A percentile compares a stretch with the other conserved stretches of the same genome.
Conservation (phyloP, 1,140 invertebrate species). For the Hypsibius dujardini region DNA sequence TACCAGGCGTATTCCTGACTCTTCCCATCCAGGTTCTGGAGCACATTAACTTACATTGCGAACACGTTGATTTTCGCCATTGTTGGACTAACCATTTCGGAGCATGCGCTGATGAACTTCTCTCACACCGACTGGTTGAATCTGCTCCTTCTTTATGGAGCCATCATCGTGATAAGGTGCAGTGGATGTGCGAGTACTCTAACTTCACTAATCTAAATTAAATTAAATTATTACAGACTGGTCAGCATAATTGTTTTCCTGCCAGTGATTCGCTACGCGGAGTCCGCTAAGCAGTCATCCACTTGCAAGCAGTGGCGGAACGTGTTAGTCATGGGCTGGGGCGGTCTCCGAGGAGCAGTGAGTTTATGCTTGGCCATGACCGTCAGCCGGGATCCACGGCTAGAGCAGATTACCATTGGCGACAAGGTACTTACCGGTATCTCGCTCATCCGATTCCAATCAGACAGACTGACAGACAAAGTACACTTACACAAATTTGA, state of each 20-base stretch:
- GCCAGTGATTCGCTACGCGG: slow-evolving; percentile 32
- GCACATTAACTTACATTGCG: background rate
- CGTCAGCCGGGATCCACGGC: slow-evolving; percentile 28
- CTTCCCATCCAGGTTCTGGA: background rate
- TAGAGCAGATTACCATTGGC: slow-evolving; percentile 27
- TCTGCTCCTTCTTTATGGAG: background rate
- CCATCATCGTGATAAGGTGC: background rate
- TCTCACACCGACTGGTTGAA: background rate
- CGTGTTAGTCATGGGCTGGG: slow-evolving; percentile 34
- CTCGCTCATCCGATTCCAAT: too few relatives aligned
- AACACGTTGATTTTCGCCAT: slow-evolving; percentile 16
- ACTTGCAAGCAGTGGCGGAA: slow-evolving; percentile 35
- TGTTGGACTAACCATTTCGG: slow-evolving; percentile 2
- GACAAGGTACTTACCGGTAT: slow-evolving; percentile 18
- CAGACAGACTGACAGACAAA: too few relatives aligned
- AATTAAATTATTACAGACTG: slow-evolving; percentile 24
- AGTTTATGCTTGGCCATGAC: slow-evolving; percentile 34
- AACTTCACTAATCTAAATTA: background rate
- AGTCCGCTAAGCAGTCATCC: slow-evolving; percentile 19
- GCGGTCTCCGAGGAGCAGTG: slow-evolving; percentile 37
- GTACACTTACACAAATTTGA: too few relatives aligned
- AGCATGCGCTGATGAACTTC: background rate
- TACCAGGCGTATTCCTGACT: too few relatives aligned
- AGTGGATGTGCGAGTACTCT: background rate
- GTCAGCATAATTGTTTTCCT: slow-evolving; percentile 32